Percentiles rank a stretch among this genome's conserved stretches.
Evolutionary conservation across 2,888 invertebrate genomes (phyloP).

Genomic region (Caradrina kadenii): DNA sequence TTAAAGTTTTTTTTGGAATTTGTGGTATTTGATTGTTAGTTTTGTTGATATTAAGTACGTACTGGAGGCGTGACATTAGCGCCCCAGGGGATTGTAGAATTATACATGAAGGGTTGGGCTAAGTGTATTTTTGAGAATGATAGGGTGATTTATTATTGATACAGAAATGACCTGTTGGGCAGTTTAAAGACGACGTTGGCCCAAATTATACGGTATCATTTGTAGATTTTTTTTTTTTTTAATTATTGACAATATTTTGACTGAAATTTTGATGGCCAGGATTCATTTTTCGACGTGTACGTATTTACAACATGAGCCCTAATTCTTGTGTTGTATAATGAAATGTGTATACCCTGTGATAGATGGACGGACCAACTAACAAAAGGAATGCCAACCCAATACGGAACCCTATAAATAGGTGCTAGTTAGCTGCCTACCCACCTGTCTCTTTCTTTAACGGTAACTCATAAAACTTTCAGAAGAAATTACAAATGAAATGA

Average conservation of each 20-base stretch:
- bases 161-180: conserved; percentile 75
- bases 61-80: conserved; percentile 89
- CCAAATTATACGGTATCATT: conserved; percentile 45
- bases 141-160: conserved; percentile 81
- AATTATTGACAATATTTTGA: background rate
- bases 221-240: background rate
- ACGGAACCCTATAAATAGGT: too few relatives aligned
- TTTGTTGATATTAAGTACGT: conserved; percentile 82
- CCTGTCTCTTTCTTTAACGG: too few relatives aligned
- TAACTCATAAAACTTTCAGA: too few relatives aligned
- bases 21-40: conserved; percentile 71
- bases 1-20: conserved; percentile 64
- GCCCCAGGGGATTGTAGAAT: conserved; percentile 86
- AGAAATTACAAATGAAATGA: too few relatives aligned
- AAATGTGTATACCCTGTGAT: too few relatives aligned
- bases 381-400: too few relatives aligned
- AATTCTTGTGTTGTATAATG: background rate
- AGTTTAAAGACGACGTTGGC: conserved; percentile 22
- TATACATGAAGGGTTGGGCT: conserved; percentile 88
- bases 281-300: background rate
- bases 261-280: background rate
- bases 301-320: too few relatives aligned
- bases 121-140: conserved; percentile 81
- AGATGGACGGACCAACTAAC: too few relatives aligned
- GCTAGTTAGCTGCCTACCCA: too few relatives aligned